These are phyloP conservation scores for Branchinecta sandiegonensis DNA, from an alignment of 2,888 invertebrate genomes.

Conservation along the genomic window DNA sequence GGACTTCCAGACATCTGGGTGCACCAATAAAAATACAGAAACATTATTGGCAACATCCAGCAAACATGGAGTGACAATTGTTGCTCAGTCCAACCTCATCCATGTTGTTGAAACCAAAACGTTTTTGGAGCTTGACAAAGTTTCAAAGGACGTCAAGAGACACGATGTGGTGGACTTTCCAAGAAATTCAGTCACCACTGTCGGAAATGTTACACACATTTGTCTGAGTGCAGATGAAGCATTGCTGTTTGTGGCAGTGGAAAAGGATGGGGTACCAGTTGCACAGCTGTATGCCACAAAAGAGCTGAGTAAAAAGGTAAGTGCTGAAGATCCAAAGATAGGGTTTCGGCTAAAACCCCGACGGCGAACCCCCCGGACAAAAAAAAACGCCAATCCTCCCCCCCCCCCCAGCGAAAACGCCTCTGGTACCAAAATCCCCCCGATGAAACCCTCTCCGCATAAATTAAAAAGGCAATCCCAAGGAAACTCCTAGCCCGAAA, in stretches of 20 bases:
- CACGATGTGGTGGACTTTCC: neutral
- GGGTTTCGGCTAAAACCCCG: too few species aligned
- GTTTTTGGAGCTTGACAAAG: neutral
- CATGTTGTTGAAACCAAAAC: neutral
- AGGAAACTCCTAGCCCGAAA: too few species aligned
- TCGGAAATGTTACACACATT: neutral
- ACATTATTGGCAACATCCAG: neutral
- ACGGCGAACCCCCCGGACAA: too few species aligned
- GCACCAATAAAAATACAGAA: neutral
- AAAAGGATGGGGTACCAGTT: neutral
- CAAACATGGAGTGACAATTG: neutral
- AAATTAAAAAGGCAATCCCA: too few species aligned
- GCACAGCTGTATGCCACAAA: neutral
- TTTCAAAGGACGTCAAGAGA: neutral
- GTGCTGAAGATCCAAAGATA: too few species aligned
- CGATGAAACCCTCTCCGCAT: too few species aligned
- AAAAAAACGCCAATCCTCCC: too few species aligned
- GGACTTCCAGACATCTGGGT: neutral
- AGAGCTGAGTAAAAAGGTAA: too few species aligned
- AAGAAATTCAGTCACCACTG: neutral
- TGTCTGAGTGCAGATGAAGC: constrained; percentile 9
- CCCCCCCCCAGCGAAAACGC: too few species aligned
- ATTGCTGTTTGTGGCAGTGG: neutral
- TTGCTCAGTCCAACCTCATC: neutral
- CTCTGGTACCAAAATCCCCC: too few species aligned